Percentiles rank a stretch among this genome's conserved stretches.
Conservation (phyloP, 2,888 invertebrate genomes). For the Mesoligia furuncula region DNA sequence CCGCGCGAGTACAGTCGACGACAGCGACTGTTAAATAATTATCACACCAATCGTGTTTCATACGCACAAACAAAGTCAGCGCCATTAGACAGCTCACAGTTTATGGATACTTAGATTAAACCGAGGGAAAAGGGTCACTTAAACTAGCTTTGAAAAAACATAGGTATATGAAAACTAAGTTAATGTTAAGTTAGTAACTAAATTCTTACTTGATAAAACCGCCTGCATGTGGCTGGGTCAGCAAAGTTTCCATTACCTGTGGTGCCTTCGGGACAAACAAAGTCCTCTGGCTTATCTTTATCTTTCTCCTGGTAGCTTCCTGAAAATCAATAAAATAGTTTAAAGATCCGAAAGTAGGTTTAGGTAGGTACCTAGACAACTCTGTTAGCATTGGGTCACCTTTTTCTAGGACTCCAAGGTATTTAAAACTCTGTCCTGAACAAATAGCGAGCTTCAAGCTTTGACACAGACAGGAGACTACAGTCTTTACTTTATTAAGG, state of each 20-base stretch:
- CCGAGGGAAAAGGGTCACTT: not conserved
- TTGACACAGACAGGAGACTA: slow-evolving; percentile 33
- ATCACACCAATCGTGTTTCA: slow-evolving; percentile 32
- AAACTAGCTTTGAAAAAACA: not conserved
- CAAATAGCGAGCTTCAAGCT: slow-evolving; percentile 47
- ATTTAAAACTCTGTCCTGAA: slow-evolving; percentile 56
- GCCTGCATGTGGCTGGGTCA: slow-evolving; percentile 96
- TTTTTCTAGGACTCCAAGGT: slow-evolving; percentile 19
- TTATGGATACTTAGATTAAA: slow-evolving; percentile 26
- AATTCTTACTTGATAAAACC: slow-evolving; percentile 95
- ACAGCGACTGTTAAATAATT: slow-evolving; percentile 24
- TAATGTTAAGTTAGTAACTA: not conserved
- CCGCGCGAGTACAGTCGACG: slow-evolving; percentile 13
- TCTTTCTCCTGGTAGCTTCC: slow-evolving; percentile 88
- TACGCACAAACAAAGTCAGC: not conserved
- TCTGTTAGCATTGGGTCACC: slow-evolving; percentile 36
- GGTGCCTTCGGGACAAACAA: slow-evolving; percentile 94
- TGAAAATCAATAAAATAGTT: slow-evolving; percentile 71
- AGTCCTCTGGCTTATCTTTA: slow-evolving; percentile 91
- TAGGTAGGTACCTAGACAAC: not conserved
- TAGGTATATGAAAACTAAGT: not conserved
- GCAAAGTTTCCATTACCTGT: slow-evolving; percentile 96
- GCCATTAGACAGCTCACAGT: not conserved
- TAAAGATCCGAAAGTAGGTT: slow-evolving; percentile 17
- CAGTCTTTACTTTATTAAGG: slow-evolving; percentile 58